Conservation (phyloP, 2,888 invertebrate genomes). For the Pilophorus perplexus region DNA sequence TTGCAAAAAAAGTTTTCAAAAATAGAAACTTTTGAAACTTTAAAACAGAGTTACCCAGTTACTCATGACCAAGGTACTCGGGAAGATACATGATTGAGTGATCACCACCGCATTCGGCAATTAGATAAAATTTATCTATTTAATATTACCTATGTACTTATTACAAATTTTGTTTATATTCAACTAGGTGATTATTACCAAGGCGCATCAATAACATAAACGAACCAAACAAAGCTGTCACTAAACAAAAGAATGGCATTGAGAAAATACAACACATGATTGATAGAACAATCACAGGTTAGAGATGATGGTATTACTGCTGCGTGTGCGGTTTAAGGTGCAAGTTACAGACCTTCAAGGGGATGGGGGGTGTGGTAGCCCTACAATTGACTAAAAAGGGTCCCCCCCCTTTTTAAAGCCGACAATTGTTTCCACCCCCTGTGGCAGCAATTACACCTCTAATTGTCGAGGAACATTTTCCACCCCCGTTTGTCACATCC, state of each 20-base stretch:
- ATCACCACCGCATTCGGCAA: too few species aligned
- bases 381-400: not conserved
- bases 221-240: too few species aligned
- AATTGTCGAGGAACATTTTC: constrained; percentile 13
- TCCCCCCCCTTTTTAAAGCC: constrained; percentile 9
- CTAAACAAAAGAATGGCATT: not conserved
- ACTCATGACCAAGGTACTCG: too few species aligned
- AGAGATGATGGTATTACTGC: not conserved
- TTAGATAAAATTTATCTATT: too few species aligned
- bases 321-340: not conserved
- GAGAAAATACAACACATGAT: not conserved
- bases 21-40: too few species aligned
- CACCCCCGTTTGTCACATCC: not conserved
- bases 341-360: constrained; percentile 13
- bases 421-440: constrained; percentile 15
- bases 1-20: too few species aligned
- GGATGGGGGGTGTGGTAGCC: not conserved
- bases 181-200: too few species aligned
- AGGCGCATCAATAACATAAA: too few species aligned
- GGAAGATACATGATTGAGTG: too few species aligned
- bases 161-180: too few species aligned
- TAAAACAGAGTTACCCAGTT: too few species aligned
- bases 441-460: constrained; percentile 12
- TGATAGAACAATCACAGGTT: not conserved
- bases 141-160: too few species aligned